Base-by-base conservation (phyloP, 53 echinoderm and acorn worm species). In the Paracentrotus lividus region DNA sequence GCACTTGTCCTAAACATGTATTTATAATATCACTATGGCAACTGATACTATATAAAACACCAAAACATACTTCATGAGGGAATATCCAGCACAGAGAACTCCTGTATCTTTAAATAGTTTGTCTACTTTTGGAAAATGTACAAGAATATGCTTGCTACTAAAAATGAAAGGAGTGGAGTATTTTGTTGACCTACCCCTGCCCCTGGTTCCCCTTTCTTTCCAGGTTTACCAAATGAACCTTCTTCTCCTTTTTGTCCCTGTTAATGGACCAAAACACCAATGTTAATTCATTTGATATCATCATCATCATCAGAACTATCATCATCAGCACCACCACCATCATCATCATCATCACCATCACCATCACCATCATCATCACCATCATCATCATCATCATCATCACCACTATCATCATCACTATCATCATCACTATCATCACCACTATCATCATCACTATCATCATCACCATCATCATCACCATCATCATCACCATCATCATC, bases 121-220 rank as follows among this genome's bases (percentile, higher is more conserved):
- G 52, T 52, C 9, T 57, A 21, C 2, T 20, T 57, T 52, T 18
- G 20, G 57, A 18, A 57, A 0, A 57, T 49, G 21, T 27, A 61
- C 29, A 64, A 64, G 29, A 26, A 72, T 32, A 49, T 49, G 51
- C 40, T 18, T 36, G 12, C 27, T 26, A 33, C 49, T 85, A 4
- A 85, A 27, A 85, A 85, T 27, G 2, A 85, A 29, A 49, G 20
- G 4, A 32, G 8, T n/a, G n/a, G n/a, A n/a, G n/a, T n/a, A 88
- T 18, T 12, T 15, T 51, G n/a, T 55, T 2, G 54, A 52, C 88
- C 29, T 88, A 88, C 88, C 88, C 88, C 88, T 36, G 88, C 88
- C 31, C 88, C 88, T 88, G 88, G 88, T 38, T 88, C 88, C 33
- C 88, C 88, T 55, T 88, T 88, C 88, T 88, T 88, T 34, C 88